A percentile compares a stretch with the other conserved stretches of the same genome.
phyloP scores from a whole-genome alignment of 2,888 invertebrate species.

The Papilio protenor region DNA sequence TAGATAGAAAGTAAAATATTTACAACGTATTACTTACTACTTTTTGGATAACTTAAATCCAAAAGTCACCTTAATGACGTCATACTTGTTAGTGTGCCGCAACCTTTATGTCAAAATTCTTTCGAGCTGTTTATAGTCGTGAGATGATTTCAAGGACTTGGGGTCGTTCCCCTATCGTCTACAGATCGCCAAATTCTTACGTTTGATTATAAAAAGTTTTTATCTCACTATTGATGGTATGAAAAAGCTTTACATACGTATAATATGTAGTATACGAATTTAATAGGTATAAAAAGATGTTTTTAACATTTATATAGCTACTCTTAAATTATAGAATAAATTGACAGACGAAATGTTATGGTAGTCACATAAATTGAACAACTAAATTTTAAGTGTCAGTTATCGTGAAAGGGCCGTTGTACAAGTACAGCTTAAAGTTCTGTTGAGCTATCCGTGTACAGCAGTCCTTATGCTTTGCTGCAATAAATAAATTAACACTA shows the following conservation, averaged over 20 bases:
- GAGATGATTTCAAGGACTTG: conserved; percentile 32
- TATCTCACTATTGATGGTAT: not conserved
- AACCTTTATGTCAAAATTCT: conserved; percentile 12
- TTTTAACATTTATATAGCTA: not conserved
- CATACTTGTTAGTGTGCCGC: conserved; percentile 6
- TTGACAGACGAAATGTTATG: not conserved
- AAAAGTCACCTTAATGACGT: not conserved
- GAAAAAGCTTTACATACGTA: not conserved
- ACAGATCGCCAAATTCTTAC: conserved; percentile 26
- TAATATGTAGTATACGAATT: not conserved
- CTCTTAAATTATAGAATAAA: not conserved
- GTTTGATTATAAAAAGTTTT: not conserved
- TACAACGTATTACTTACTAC: too few species aligned
- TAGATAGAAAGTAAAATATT: too few species aligned
- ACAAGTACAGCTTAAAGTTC: too few species aligned
- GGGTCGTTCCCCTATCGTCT: conserved; percentile 32
- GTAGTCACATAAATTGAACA: too few species aligned
- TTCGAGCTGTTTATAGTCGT: conserved; percentile 20
- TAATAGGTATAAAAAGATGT: not conserved
- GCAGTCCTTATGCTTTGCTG: not conserved
- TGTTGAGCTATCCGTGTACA: too few species aligned
- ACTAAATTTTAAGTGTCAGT: too few species aligned
- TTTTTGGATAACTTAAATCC: not conserved
- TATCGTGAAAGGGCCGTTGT: too few species aligned
- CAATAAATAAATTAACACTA: not conserved